Conservation (phyloP, 2,888 invertebrate species). For the Frankliniella fusca region DNA sequence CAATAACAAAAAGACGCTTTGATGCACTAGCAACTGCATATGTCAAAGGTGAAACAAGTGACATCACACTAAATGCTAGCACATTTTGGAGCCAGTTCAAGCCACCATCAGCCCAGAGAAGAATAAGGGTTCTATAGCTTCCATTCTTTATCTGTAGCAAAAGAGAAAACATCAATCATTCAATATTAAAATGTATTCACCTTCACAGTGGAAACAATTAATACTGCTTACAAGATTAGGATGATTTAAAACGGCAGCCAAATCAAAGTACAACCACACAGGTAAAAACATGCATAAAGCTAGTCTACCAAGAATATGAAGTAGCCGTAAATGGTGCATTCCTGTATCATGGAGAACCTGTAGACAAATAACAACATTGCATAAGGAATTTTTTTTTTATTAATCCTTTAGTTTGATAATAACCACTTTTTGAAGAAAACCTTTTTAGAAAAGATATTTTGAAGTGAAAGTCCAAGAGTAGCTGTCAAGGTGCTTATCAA, state of each 20-base stretch:
- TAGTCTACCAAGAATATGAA: slow-evolving; percentile 72
- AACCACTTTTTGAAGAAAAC: slow-evolving; percentile 48
- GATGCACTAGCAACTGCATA: slow-evolving; percentile 95
- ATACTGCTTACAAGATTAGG: slow-evolving; percentile 56
- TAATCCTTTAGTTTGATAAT: neutral
- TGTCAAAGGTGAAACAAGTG: slow-evolving; percentile 85
- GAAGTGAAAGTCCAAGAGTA: slow-evolving; percentile 86
- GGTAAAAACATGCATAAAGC: slow-evolving; percentile 78
- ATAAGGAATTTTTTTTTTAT: slow-evolving; percentile 8
- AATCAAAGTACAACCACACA: slow-evolving; percentile 72
- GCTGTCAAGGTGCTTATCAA: slow-evolving; percentile 80
- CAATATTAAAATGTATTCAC: neutral
- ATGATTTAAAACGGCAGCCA: slow-evolving; percentile 59
- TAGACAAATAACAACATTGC: slow-evolving; percentile 36
- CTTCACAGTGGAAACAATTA: slow-evolving; percentile 6
- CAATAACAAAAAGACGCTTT: slow-evolving; percentile 88
- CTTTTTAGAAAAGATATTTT: slow-evolving; percentile 94
- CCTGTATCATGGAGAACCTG: slow-evolving; percentile 79
- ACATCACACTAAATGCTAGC: slow-evolving; percentile 88
- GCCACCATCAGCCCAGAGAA: slow-evolving; percentile 73
- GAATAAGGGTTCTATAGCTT: slow-evolving; percentile 54
- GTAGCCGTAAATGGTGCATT: slow-evolving; percentile 81
- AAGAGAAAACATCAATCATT: slow-evolving; percentile 28
- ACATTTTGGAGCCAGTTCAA: slow-evolving; percentile 94
- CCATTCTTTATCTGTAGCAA: slow-evolving; percentile 51